Base-by-base conservation (phyloP, 1,140 invertebrate species). In the Caerostris darwini region DNA sequence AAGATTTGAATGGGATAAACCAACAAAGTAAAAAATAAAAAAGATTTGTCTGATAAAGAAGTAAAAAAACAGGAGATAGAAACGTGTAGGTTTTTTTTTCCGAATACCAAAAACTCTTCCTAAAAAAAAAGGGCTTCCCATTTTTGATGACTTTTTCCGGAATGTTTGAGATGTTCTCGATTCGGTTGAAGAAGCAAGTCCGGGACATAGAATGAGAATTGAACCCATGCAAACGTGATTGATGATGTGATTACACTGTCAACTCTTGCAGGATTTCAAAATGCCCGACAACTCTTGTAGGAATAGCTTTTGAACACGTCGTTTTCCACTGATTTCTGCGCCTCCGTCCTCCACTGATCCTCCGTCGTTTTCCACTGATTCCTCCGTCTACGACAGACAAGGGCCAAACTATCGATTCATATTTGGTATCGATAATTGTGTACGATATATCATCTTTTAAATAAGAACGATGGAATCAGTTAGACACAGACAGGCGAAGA, bases 171-270 rank as follows among this genome's bases (percentile, higher is more conserved):
- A 54, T 56, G 81, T 17, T 83, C 53, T 57, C 81, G 50, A 83
- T 83, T 83, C 54, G 81, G 50, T 14, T 83, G 14, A 57, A 54
- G 53, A 56, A 57, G 14, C 81, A 83, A 50, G 69, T 83, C 10
- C 50, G 56, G 81, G 81, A 83, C 56, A n/a, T 83, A 56, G 81
- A 83, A 83, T 57, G 14, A n/a, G 81, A 83, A 83, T 83, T 83
- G 56, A 83, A 83, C 81, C 54, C 12, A 83, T 56, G 53, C 81
- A 56, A 57, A 57, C 69, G 56, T 56, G 81, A 83, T 83, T 83
- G 81, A 83, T 83, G 81, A 57, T 57, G 53, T 56, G 81, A 83
- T 83, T 57, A 57, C 53, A n/a, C 53, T 56, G 81, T 83, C 81
- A 83, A 83, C 81, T 56, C 56, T 56, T 7, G 5, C n/a, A 71